Evolutionary conservation across 1,140 invertebrate genomes (phyloP).

Genomic region (Diuraphis noxia): DNA sequence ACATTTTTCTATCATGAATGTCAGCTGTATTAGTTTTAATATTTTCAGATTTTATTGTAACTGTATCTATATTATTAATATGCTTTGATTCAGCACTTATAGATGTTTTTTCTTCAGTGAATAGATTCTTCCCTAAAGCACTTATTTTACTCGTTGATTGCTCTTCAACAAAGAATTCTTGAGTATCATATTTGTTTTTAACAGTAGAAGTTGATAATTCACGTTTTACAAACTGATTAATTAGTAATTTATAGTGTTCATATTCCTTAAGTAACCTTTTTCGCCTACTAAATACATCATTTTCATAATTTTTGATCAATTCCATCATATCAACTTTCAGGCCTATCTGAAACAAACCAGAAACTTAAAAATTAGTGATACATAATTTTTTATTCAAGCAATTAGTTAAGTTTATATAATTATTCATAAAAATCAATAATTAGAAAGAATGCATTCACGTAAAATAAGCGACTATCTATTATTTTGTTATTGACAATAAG

Average conservation of each 20-base stretch:
- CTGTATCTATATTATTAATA: background rate
- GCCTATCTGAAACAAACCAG: slow-evolving; percentile 14
- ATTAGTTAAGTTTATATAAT: background rate
- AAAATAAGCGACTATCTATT: too few relatives aligned
- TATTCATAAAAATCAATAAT: background rate
- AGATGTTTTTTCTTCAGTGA: background rate
- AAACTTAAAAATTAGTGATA: background rate
- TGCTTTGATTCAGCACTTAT: background rate
- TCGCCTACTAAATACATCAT: slow-evolving; percentile 22
- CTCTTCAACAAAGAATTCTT: background rate
- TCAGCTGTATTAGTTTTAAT: background rate
- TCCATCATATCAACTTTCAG: background rate
- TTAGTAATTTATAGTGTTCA: background rate
- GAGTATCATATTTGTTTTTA: background rate
- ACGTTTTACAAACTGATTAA: background rate
- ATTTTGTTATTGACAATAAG: too few relatives aligned
- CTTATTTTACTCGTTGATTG: background rate
- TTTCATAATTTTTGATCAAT: background rate
- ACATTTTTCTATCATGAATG: background rate
- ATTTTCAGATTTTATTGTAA: background rate
- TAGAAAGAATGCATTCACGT: too few relatives aligned
- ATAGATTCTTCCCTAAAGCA: background rate
- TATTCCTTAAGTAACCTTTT: background rate
- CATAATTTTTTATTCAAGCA: background rate
- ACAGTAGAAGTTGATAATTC: background rate